These are phyloP conservation scores for Miichthys miiuy DNA, from an alignment of 2,797 vertebrate genomes.

Conservation along the genomic window DNA sequence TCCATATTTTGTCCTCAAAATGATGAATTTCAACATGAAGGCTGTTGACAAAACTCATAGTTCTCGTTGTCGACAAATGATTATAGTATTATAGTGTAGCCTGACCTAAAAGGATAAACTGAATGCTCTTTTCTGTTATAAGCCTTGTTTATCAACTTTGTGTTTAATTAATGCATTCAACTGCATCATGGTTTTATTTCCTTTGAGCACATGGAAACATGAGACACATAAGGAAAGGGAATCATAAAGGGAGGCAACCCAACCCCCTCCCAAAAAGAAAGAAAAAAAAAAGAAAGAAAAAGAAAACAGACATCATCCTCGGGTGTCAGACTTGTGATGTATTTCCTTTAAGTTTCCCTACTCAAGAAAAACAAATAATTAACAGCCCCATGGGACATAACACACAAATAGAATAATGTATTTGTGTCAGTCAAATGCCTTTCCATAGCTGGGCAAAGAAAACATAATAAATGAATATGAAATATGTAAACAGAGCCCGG, in stretches of 20 bases:
- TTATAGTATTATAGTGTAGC: conserved; percentile 38
- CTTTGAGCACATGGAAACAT: conserved; percentile 68
- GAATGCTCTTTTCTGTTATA: conserved; percentile 55
- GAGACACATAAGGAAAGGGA: conserved; percentile 55
- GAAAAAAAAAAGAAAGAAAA: background rate
- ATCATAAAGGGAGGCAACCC: conserved; percentile 45
- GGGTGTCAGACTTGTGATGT: conserved; percentile 73
- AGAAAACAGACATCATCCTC: conserved; percentile 59
- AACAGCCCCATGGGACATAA: conserved; percentile 76
- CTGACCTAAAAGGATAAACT: conserved; percentile 63
- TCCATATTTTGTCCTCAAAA: conserved; percentile 70
- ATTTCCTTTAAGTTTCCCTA: conserved; percentile 78
- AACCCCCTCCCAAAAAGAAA: background rate
- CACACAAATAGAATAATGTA: conserved; percentile 84
- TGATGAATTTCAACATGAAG: conserved; percentile 70
- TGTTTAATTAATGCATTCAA: conserved; percentile 74
- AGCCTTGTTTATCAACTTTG: conserved; percentile 64
- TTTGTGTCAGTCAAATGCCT: conserved; percentile 82
- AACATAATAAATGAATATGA: conserved; percentile 82
- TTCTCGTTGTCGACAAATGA: conserved; percentile 60
- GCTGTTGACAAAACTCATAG: conserved; percentile 60
- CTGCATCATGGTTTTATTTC: conserved; percentile 62
- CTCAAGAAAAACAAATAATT: conserved; percentile 82
- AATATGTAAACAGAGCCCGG: conserved; percentile 76
- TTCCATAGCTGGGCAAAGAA: conserved; percentile 70